Base-by-base conservation (phyloP, 2,888 invertebrate genomes). In the Nomada goodeniana region DNA sequence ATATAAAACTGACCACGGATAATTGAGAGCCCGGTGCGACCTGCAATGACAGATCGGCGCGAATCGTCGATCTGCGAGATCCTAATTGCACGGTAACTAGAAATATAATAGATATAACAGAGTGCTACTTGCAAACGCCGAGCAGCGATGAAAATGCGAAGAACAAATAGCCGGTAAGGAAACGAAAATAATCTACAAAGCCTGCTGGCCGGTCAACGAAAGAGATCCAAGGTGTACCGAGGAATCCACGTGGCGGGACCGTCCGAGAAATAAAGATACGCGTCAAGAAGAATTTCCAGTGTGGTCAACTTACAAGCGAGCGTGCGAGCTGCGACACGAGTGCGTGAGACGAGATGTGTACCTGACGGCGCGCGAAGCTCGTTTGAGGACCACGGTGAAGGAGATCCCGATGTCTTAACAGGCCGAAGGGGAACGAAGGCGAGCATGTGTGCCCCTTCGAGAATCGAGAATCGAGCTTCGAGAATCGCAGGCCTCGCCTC, bases 301-400 rank as follows among this genome's bases (percentile, higher is more conserved):
- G 71, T 44, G 68, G 36, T 68, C 26, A 76, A 82, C 76, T 82
- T 71, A 81, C 82, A 44, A 29, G 47, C 11, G 36, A 59, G 73
- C 59, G 44, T 80, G n/a, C 50, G 57, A 9, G 47, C 23, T 44
- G 59, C 13, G 13, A 11, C 20, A 55, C 44, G 82, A 55, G 73
- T 74, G 74, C 76, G 82, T 67, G 80, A 77, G 50, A 29, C 26
- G 61, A 91, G 93, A 93, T 92, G 93, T 92, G 92, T 92, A 89
- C 91, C 89, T 91, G 90, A 86, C 93, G 93, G 91, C 91, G 93
- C 92, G 90, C 93, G 92, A 92, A 91, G 91, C 93, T 91, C 93
- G 93, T 94, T 93, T 93, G 94, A 92, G 92, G 90, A 91, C 90
- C 91, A 89, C 90, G 87, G 90, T 89, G 92, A 92, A 92, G 91